Base-by-base conservation (phyloP, 1,140 invertebrate genomes). In the Zaprionus nigranus region DNA sequence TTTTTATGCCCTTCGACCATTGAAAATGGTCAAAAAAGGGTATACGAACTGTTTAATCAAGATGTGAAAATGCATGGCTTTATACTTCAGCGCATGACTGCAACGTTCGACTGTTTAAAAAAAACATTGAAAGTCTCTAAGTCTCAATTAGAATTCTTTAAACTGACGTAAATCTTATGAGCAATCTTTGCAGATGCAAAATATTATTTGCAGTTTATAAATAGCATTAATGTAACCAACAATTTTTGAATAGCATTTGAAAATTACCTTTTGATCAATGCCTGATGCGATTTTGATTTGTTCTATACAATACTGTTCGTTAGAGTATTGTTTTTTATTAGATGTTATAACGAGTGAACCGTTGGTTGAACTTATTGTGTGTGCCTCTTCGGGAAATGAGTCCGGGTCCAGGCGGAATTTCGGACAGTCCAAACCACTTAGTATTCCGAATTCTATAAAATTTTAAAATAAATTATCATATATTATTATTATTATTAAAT, bases 341-440 rank as follows among this genome's bases (percentile, higher is more conserved):
- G 68, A 64, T 12, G 70, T 67, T n/a, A 91, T 77, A 34, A 76
- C 60, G 1, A 92, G 67, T 2, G 83, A 82, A 24, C 90, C 90
- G 57, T 90, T 83, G 6, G 58, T 57, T 20, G 81, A 60, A 46
- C 78, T 91, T 5, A 92, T 92, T 22, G 66, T 79, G 49, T 92
- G 90, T 0, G 78, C 64, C 38, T 91, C 86, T 30, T 87, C 86
- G 2, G 73, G 63, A 59, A 75, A 90, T 5, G 68, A 64, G 30
- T 92, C 90, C 5, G 90, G 90, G 74, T 92, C 79, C 49, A 92
- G 71, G 0, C 84, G 83, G 74, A 90, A 91, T 65, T 91, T 92
- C 7, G 69, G 82, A 51, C 90, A 92, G 12, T 88, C 76, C 9
- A 91, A 46, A n/a, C 84, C 77, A n/a, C 77, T 74, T 22, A 91